Conservation (phyloP, 2,113 vertebrate species). For the Rhagologus leucostigma region DNA sequence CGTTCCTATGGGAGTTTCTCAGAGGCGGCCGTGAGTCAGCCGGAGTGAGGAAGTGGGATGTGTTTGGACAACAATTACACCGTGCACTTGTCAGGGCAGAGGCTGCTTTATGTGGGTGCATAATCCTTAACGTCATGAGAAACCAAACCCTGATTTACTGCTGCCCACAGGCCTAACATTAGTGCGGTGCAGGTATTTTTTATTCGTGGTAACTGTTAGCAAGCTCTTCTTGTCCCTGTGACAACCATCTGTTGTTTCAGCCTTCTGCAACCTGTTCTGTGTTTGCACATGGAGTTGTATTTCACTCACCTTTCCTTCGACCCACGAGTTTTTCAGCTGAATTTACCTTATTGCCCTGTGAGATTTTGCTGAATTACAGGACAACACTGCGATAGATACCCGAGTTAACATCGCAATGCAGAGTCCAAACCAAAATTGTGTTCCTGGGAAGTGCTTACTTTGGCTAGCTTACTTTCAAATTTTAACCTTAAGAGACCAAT, state of each 20-base stretch:
- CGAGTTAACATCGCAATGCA: fast-evolving
- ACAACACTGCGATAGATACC: neutral
- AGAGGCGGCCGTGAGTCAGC: neutral
- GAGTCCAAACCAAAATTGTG: neutral
- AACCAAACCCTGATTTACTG: conserved; percentile 3
- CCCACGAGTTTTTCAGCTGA: neutral
- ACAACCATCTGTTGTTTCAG: neutral
- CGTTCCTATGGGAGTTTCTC: neutral
- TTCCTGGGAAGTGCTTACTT: neutral
- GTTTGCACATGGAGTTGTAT: neutral
- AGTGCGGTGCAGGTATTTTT: neutral
- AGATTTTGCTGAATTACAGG: neutral
- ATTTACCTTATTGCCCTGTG: neutral
- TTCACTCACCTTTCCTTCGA: neutral
- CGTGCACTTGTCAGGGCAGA: conserved; percentile 37
- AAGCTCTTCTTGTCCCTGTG: neutral
- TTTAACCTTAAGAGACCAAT: neutral
- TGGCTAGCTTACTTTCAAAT: neutral
- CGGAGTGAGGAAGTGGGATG: conserved; percentile 6
- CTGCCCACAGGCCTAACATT: conserved; percentile 21
- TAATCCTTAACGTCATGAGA: conserved; percentile 10
- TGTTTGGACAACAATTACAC: conserved; percentile 9
- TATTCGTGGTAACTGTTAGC: neutral
- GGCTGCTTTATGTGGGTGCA: conserved; percentile 3
- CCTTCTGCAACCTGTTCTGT: neutral